Conservation (phyloP, 1,140 invertebrate genomes). For the Mercenaria mercenaria region DNA sequence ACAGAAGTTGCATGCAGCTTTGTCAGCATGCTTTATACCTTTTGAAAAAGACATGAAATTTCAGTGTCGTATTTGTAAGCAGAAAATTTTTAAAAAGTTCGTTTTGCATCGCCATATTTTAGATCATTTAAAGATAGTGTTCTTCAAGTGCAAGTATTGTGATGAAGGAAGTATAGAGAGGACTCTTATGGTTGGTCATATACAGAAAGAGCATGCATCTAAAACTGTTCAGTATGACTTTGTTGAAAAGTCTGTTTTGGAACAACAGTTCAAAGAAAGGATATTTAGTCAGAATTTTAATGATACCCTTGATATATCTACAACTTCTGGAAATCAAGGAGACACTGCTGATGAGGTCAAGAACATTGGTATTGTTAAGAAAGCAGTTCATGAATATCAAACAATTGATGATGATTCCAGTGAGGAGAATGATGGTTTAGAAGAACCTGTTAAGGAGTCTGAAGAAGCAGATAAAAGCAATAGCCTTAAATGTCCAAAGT, state of each 20-base stretch:
- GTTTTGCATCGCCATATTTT: constrained; percentile 63
- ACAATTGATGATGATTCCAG: background rate
- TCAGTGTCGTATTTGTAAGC: constrained; percentile 56
- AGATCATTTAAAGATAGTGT: constrained; percentile 58
- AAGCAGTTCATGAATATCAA: constrained; percentile 18
- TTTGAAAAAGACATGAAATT: constrained; percentile 39
- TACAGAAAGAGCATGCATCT: constrained; percentile 47
- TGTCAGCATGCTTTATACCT: constrained; percentile 43
- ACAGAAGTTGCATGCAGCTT: constrained; percentile 34
- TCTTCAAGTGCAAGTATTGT: constrained; percentile 60
- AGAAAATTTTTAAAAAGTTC: constrained; percentile 63
- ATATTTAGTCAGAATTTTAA: constrained; percentile 43
- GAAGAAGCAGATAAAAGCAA: background rate
- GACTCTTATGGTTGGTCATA: constrained; percentile 51
- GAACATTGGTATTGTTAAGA: background rate
- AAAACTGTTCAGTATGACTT: constrained; percentile 16
- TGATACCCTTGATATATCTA: background rate
- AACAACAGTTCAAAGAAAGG: constrained; percentile 31
- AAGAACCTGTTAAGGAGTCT: background rate
- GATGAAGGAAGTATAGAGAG: constrained; percentile 55
- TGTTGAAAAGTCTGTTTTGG: background rate
- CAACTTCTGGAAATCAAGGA: background rate
- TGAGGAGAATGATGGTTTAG: background rate
- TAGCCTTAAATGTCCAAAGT: constrained; percentile 17
- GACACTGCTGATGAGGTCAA: background rate